phyloP scores from a whole-genome alignment of 2,797 vertebrate genomes.

The Amniataba percoides region DNA sequence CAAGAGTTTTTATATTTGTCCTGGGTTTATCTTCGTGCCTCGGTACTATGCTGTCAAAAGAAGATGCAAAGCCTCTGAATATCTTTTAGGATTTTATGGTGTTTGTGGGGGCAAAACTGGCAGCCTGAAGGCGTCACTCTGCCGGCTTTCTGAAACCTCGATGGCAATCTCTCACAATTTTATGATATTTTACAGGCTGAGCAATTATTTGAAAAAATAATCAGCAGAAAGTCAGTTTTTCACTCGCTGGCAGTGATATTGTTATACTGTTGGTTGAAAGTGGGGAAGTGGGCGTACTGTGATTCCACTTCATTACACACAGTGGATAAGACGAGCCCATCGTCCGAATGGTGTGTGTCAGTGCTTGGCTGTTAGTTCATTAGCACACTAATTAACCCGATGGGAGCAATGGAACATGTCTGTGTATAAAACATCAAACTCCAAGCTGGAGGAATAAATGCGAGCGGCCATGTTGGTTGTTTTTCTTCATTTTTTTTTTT shows the following conservation, averaged over 20 bases:
- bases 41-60: neutral
- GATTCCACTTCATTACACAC: neutral
- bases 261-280: neutral
- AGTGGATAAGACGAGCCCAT: constrained; percentile 9
- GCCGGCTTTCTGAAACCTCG: neutral
- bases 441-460: neutral
- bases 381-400: neutral
- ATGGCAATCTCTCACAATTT: neutral
- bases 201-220: constrained; percentile 11
- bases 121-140: neutral
- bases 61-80: neutral
- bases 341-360: neutral
- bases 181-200: neutral
- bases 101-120: neutral
- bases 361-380: neutral
- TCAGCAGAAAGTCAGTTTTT: neutral
- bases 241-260: neutral
- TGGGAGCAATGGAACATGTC: no score
- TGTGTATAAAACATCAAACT: neutral
- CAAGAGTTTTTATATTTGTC: neutral
- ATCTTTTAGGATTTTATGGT: neutral
- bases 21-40: neutral
- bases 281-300: neutral
- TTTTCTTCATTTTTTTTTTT: neutral
- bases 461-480: neutral